Evolutionary conservation across 2,888 invertebrate genomes (phyloP).

Genomic region (Orthosia gracilis): DNA sequence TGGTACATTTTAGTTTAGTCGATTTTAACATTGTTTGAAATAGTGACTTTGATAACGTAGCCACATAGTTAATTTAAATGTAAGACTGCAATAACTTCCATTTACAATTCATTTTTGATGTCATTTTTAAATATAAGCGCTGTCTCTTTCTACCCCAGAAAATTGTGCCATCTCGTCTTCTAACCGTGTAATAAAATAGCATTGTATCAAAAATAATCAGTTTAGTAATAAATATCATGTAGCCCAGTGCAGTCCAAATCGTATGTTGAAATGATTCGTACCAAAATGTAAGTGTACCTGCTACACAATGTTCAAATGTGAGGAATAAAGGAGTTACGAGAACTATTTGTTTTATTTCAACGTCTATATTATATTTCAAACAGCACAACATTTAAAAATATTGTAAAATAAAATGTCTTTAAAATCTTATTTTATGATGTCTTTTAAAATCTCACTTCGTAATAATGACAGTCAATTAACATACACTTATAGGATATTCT

Average conservation of each 20-base stretch:
- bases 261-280: conserved; percentile 65
- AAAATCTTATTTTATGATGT: conserved; percentile 8
- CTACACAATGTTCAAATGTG: conserved; percentile 85
- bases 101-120: conserved; percentile 37
- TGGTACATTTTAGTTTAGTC: conserved; percentile 57
- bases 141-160: conserved; percentile 35
- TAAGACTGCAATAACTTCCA: conserved; percentile 56
- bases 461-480: neutral
- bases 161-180: conserved; percentile 64
- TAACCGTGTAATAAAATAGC: conserved; percentile 39
- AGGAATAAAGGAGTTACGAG: conserved; percentile 82
- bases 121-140: conserved; percentile 24
- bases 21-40: conserved; percentile 37
- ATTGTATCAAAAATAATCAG: conserved; percentile 54
- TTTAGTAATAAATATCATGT: conserved; percentile 43
- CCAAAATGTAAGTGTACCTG: conserved; percentile 83
- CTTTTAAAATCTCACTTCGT: conserved; percentile 29
- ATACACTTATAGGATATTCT: neutral
- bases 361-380: conserved; percentile 21
- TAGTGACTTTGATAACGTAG: conserved; percentile 45
- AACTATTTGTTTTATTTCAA: conserved; percentile 62
- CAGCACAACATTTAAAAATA: conserved; percentile 19
- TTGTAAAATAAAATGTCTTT: neutral
- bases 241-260: conserved; percentile 71
- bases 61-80: conserved; percentile 46